These are phyloP conservation scores for Panulirus ornatus DNA, from an alignment of 1,140 invertebrate genomes.

Conservation along the genomic window DNA sequence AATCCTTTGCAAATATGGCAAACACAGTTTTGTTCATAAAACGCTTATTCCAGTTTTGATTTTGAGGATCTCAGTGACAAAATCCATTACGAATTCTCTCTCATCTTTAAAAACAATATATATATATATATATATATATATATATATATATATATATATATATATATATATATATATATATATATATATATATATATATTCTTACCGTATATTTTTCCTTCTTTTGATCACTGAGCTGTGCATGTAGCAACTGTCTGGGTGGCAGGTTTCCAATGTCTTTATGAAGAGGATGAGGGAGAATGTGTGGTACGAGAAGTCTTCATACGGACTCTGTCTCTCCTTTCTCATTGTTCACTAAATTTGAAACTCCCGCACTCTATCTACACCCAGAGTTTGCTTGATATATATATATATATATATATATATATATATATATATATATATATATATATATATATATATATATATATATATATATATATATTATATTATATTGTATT, in stretches of 20 bases:
- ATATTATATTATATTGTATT: background rate
- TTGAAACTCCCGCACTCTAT: too few species aligned
- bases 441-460: conserved; percentile 5
- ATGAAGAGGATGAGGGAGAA: background rate
- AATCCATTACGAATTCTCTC: too few species aligned
- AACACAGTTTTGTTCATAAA: too few species aligned
- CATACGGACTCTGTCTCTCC: background rate
- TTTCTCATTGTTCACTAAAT: background rate
- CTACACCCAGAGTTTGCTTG: too few species aligned
- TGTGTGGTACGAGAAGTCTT: background rate
- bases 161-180: conserved; percentile 35
- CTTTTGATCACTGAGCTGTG: background rate
- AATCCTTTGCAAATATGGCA: too few species aligned
- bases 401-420: too few species aligned
- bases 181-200: conserved; percentile 24
- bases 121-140: conserved; percentile 16
- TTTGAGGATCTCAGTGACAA: too few species aligned
- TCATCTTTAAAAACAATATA: too few species aligned
- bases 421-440: too few species aligned
- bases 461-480: conserved; percentile 3
- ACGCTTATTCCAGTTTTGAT: too few species aligned
- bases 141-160: conserved; percentile 34
- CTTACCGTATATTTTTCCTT: too few species aligned
- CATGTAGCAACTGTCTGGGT: background rate
- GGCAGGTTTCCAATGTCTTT: too few species aligned